Percentiles rank a stretch among this genome's conserved stretches.
Evolutionary conservation across 2,797 vertebrate genomes (phyloP).

Genomic region (Distichodus sexfasciatus): DNA sequence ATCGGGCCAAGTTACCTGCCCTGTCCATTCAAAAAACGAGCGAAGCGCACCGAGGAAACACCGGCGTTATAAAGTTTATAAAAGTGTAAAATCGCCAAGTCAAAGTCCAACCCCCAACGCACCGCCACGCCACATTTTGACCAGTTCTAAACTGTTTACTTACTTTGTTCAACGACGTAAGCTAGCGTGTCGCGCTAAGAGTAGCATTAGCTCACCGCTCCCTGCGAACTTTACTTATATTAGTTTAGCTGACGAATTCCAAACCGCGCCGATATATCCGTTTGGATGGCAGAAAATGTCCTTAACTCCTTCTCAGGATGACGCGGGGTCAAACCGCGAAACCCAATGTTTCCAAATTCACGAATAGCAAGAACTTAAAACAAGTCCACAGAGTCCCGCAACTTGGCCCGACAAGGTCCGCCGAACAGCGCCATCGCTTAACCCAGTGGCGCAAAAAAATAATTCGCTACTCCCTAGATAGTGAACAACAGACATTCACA

Average conservation of each 20-base stretch:
- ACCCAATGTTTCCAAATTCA: background rate
- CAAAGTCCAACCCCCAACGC: no score
- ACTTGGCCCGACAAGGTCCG: conserved; percentile 63
- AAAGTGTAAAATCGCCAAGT: background rate
- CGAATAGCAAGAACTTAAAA: background rate
- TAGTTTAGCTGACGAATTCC: background rate
- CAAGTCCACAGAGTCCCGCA: conserved; percentile 35
- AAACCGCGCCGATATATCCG: background rate
- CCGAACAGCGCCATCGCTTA: conserved; percentile 50
- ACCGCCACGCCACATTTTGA: background rate
- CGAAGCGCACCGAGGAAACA: conserved; percentile 2
- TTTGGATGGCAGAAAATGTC: background rate
- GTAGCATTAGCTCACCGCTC: conserved; percentile 1
- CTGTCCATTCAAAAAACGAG: background rate
- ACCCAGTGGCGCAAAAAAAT: no score
- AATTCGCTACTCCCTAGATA: no score
- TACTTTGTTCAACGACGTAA: background rate
- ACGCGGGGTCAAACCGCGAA: background rate
- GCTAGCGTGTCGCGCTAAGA: background rate
- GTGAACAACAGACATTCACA: no score
- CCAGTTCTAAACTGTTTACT: no score
- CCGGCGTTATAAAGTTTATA: background rate
- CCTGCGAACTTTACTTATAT: background rate
- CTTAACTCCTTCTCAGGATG: background rate
- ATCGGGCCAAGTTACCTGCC: conserved; percentile 36